Conservation (phyloP, 64 coral and sea anemone genomes). For the Hydrozoanthus tunicans region DNA sequence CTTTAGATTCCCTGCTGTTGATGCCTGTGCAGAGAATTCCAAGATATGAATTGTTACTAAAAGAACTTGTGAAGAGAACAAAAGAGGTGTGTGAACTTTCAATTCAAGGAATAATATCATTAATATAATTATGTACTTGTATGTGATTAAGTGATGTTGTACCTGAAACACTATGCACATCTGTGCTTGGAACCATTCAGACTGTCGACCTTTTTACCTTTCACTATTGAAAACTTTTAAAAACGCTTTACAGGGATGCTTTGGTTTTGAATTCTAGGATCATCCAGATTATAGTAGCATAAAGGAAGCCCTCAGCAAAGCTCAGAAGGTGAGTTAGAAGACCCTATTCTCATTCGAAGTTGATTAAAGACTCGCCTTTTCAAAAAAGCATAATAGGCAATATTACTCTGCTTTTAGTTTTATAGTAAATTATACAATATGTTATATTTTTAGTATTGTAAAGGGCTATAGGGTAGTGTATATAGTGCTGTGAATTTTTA, state of each 20-base stretch:
- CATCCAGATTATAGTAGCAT: slow-evolving; percentile 92
- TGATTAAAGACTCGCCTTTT: too few relatives aligned
- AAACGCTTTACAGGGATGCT: background rate
- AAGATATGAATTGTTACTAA: slow-evolving; percentile 92
- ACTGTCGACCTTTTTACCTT: background rate
- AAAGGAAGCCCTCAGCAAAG: slow-evolving; percentile 79
- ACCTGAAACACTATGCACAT: too few relatives aligned
- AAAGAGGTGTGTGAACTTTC: slow-evolving; percentile 49
- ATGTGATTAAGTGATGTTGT: background rate
- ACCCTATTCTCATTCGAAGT: background rate
- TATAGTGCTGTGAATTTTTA: background rate
- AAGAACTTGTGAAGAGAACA: slow-evolving; percentile 96
- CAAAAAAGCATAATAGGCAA: background rate
- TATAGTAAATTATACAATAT: too few relatives aligned
- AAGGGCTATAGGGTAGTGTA: background rate
- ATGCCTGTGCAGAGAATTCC: slow-evolving; percentile 98
- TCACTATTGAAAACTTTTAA: background rate
- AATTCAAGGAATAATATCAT: background rate
- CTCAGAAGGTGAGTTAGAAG: slow-evolving; percentile 66
- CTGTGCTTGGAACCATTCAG: background rate
- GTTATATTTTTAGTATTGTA: background rate
- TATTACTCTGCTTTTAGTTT: background rate
- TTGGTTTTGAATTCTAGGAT: slow-evolving; percentile 43
- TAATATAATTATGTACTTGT: background rate
- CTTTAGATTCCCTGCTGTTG: slow-evolving; percentile 83